Percentiles rank a stretch among this genome's conserved stretches.
phyloP scores from a whole-genome alignment of 2,888 invertebrate species.

The Orchesellides sinensis region DNA sequence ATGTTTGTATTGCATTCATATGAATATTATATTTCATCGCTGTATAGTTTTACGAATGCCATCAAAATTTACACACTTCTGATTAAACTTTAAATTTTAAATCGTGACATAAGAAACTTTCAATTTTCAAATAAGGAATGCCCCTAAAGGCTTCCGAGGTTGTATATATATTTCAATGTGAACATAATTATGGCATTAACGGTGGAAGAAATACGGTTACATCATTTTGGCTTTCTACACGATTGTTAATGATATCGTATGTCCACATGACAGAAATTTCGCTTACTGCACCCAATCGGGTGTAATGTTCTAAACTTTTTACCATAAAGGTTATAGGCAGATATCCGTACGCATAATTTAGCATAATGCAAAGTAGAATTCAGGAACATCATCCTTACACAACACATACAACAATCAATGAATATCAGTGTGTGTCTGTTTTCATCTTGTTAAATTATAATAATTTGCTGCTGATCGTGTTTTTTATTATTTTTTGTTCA shows the following conservation, averaged over 20 bases:
- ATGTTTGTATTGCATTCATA: too few species aligned
- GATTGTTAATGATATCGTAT: not conserved
- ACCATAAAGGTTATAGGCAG: not conserved
- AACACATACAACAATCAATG: too few species aligned
- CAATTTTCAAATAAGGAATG: constrained; percentile 51
- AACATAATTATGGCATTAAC: constrained; percentile 27
- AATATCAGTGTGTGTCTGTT: too few species aligned
- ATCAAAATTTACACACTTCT: too few species aligned
- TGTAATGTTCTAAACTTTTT: not conserved
- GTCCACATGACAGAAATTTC: not conserved
- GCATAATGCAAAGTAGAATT: too few species aligned
- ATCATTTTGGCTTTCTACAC: constrained; percentile 6
- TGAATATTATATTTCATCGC: too few species aligned
- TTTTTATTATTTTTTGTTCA: not conserved
- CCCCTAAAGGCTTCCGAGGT: constrained; percentile 47
- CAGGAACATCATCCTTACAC: too few species aligned
- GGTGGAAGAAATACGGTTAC: not conserved
- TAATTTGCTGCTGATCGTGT: too few species aligned
- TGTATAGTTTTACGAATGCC: too few species aligned
- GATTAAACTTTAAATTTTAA: too few species aligned
- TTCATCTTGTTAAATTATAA: too few species aligned
- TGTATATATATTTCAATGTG: constrained; percentile 27
- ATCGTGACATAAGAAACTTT: constrained; percentile 48
- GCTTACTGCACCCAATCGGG: not conserved
- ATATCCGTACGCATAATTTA: not conserved